Base-by-base conservation (phyloP, 2,888 invertebrate genomes). In the Drosophila suboccidentalis region DNA sequence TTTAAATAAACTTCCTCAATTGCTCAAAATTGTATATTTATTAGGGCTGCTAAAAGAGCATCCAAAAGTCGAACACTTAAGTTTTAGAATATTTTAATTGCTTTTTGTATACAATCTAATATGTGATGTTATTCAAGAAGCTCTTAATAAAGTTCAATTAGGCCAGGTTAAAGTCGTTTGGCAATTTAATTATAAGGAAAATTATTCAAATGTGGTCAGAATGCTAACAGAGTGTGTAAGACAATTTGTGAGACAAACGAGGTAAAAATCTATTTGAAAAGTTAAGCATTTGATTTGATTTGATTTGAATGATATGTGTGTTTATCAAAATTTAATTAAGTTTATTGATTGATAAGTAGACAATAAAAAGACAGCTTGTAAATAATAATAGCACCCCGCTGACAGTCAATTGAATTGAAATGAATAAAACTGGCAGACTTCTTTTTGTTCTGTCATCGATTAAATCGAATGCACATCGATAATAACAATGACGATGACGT, bases 401-500 rank as follows among this genome's bases (percentile, higher is more conserved):
- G 65, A 38, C 59, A 43, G 17, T 26, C 54, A 51, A 53, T 44
- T 51, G 41, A 51, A 53, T 44, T 51, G 41, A 64, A 62, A 34
- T 55, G 32, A 9, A 32, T 11, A 26, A 55, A 57, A 61, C 19
- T 49, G 39, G 32, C 61, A 57, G 69, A 57, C 75, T 17, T 5
- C 32, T 41, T 57, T 64, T 71, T 49, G 54, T 46, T 39, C 54
- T 51, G 38, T 41, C 43, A 29, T 46, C 62, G 74, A 62, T 66
- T 76, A 53, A 67, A 62, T 51, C 59, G 46, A 58, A 60, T 71
- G 72, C 78, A 77, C 58, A 75, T 71, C 50, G 62, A 57, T 78
- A 67, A 62, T 44, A 43, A 34, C 54, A 55, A 71, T 59, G 58
- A 51, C 46, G 55, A 67, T 46, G 73, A 60, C 44, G 9, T 50